phyloP scores from a whole-genome alignment of 1,140 invertebrate species.

The Vanessa tameamea region DNA sequence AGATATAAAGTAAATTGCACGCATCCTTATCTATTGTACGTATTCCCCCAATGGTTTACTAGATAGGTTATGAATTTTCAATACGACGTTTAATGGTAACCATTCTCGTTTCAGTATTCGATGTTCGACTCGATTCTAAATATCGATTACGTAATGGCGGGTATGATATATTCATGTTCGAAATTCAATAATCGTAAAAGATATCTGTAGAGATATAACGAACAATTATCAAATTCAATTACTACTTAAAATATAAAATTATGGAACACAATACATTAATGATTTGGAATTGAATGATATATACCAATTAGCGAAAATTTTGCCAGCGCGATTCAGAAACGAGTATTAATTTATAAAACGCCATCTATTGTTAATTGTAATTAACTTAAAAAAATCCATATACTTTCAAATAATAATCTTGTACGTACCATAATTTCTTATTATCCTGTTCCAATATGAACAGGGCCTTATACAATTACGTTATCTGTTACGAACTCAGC shows the following conservation, averaged over 20 bases:
- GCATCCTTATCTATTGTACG: conserved; percentile 50
- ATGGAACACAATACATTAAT: too few relatives aligned
- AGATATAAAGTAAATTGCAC: conserved; percentile 56
- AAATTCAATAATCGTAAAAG: not conserved
- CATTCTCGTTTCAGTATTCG: not conserved
- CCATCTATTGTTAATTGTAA: too few relatives aligned
- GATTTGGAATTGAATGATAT: too few relatives aligned
- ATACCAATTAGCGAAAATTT: too few relatives aligned
- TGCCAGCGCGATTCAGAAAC: too few relatives aligned
- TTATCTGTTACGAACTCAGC: conserved; percentile 27
- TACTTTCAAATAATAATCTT: not conserved
- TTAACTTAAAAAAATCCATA: too few relatives aligned
- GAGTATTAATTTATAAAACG: too few relatives aligned
- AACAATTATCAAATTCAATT: too few relatives aligned
- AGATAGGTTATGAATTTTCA: conserved; percentile 56
- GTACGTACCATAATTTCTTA: not conserved
- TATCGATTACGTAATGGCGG: not conserved
- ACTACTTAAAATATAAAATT: too few relatives aligned
- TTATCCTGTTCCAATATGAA: conserved; percentile 14
- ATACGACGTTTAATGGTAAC: conserved; percentile 43
- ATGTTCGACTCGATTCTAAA: not conserved
- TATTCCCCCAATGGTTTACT: conserved; percentile 38
- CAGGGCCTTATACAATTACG: conserved; percentile 21
- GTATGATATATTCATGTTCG: not conserved
- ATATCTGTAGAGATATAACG: too few relatives aligned